Evolutionary conservation across 2,113 vertebrate genomes (phyloP), one percentile per base, ranked within the genome.

Genomic region (Hippocampus comes): DNA sequence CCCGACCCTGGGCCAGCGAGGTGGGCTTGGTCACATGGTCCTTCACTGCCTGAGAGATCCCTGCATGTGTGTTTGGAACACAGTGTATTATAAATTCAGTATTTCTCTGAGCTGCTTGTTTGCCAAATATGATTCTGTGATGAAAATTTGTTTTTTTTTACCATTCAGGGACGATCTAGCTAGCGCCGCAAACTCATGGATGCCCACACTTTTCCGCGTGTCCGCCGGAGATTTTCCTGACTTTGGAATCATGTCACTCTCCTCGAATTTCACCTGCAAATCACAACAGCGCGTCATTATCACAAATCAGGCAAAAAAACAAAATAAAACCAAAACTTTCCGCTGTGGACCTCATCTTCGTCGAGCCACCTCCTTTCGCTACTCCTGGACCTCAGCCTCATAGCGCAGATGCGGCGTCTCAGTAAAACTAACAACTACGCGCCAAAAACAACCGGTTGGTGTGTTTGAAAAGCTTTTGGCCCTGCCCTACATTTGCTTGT

Each of bases 1-100:
- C 96, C 0, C 97, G 93, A 80, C 97, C 97, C 92, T 98, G 97
- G 9, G 96, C 97, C 95, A 99, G 98, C 43, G 96, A 96, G 0
- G 97, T 99, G 3, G 97, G 97, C 88, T 99, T 99, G 0, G 97
- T 99, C 88, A 99, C 96, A 78, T 98, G 97, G 84, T 99, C 97
- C 89, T 95, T 97, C 82, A 99, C 94, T 72, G 95, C 97, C 92
- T 98, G 97, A 0, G 97, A 98, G 90, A 99, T 97, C 68, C 96
- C 97, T 98, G 23, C 1, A 6, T 5, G 23, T 25, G 23, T n/a
- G n/a, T 55, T n/a, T 9, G 21, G 21, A 23, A 46, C 43, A 20
- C 18, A n/a, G 21, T 10, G 2, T 53, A 9, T 21, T n/a, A 55
- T n/a, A 1, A 56, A 2, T 21, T 9, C 51, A 55, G 49, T 51